Evolutionary conservation across 2,888 invertebrate species (phyloP).

Genomic region (Saturnia pavonia): DNA sequence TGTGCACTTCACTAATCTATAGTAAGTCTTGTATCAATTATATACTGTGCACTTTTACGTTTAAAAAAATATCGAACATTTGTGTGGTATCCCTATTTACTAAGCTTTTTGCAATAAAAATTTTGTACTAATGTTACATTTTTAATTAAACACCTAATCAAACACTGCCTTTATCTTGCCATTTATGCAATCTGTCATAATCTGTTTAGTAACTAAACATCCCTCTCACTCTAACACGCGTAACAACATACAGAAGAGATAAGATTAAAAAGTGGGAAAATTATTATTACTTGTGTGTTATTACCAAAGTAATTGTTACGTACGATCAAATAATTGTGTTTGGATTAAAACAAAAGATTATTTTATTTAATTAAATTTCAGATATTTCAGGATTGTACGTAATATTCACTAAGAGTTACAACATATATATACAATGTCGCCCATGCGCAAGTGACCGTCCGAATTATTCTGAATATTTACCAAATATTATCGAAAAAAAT

Average conservation of each 20-base stretch:
- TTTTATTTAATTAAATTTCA: not conserved
- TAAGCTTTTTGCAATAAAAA: not conserved
- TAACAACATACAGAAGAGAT: not conserved
- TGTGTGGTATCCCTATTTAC: not conserved
- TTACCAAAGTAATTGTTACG: not conserved
- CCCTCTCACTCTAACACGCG: constrained; percentile 13
- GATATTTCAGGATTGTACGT: not conserved
- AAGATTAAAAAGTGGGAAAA: not conserved
- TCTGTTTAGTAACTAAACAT: constrained; percentile 14
- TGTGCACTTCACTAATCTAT: not conserved
- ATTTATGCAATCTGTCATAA: constrained; percentile 7
- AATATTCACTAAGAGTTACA: not conserved
- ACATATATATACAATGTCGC: not conserved
- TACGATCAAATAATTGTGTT: not conserved
- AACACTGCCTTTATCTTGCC: constrained; percentile 17
- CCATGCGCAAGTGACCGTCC: no score
- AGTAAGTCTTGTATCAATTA: not conserved
- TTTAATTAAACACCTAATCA: not conserved
- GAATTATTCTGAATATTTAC: no score
- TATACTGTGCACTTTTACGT: not conserved
- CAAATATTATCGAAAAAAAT: no score
- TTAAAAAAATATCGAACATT: no score
- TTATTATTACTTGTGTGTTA: not conserved
- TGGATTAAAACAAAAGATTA: not conserved
- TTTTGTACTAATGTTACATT: not conserved